Conservation (phyloP, 2,888 invertebrate species). For the Coleophora deauratella region DNA sequence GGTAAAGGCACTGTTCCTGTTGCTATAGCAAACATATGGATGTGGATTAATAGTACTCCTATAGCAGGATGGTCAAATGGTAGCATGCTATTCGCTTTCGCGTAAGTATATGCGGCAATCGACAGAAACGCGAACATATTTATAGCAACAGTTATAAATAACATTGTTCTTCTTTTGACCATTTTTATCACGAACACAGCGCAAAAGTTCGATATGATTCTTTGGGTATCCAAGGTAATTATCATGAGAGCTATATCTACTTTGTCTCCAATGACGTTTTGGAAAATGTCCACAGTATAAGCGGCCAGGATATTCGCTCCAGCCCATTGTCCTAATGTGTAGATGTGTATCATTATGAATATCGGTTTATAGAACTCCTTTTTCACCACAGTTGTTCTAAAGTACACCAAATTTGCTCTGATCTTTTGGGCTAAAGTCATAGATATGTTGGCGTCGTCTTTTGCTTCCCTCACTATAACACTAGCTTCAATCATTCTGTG, state of each 20-base stretch:
- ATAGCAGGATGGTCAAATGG: conserved; percentile 33
- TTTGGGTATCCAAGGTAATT: conserved; percentile 44
- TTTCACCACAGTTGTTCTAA: conserved; percentile 32
- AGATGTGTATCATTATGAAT: conserved; percentile 46
- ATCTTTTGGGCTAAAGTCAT: conserved; percentile 26
- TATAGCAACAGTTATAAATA: conserved; percentile 33
- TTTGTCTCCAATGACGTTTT: conserved; percentile 35
- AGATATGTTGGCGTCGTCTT: conserved; percentile 22
- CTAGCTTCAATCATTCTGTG: conserved; percentile 38
- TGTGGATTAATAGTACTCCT: conserved; percentile 38
- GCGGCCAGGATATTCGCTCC: conserved; percentile 44
- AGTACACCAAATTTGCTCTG: conserved; percentile 25
- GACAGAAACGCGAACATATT: conserved; percentile 36
- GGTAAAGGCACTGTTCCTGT: conserved; percentile 77
- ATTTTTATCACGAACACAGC: conserved; percentile 51
- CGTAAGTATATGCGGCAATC: conserved; percentile 37
- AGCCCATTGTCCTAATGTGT: conserved; percentile 44
- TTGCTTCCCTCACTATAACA: conserved; percentile 31
- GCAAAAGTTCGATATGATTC: conserved; percentile 41
- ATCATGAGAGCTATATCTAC: conserved; percentile 37
- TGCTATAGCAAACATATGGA: conserved; percentile 68
- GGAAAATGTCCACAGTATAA: conserved; percentile 42
- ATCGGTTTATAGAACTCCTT: conserved; percentile 46
- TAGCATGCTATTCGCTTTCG: conserved; percentile 26
- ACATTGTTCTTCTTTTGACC: conserved; percentile 44